Base-by-base conservation (phyloP, 2,113 vertebrate genomes). In the Drymodes brunneopygia region DNA sequence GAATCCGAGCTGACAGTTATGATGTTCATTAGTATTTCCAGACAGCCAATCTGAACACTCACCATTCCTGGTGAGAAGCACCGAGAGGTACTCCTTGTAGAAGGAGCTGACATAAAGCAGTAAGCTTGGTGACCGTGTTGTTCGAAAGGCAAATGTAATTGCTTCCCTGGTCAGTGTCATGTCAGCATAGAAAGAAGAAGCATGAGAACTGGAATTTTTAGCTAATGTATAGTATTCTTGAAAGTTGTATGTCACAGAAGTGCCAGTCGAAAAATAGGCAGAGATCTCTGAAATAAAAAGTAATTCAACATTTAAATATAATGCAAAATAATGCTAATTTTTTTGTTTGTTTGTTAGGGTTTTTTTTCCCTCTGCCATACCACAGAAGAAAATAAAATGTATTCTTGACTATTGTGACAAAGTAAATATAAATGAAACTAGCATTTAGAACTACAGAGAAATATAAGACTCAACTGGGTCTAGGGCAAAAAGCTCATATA, bases 61-160 rank as follows among this genome's bases (percentile, higher is more conserved):
- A 99, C 99, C 99, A 1, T 99, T 99, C 96, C 96, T 99, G 67
- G 98, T 98, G 57, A 99, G 98, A 90, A 99, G 97, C 73, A 99
- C 67, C 0, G 98, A 98, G 88, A 99, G 97, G 64, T 99, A 99
- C 80, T 99, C 98, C 88, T 98, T 98, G 96, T 98, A 98, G 97
- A 98, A 98, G 28, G 99, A 99, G 92, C 92, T 98, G 85, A 98
- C 88, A 35, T 98, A 98, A 60, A 99, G 97, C 33, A 99, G 97
- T 72, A 99, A 95, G 65, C 98, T 98, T 10, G 99, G 99, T 4
- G 98, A 97, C 22, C 98, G 98, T 27, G 92, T 97, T 29, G 98
- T 99, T 84, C 98, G 98, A 97, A 99, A 99, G 87, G 98, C 98
- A 87, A 99, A 97, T 1, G 97, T 96, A 89, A 99, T 95, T 48